These are phyloP conservation scores for Aphelinus certus DNA, from an alignment of 1,140 invertebrate genomes.

Conservation along the genomic window DNA sequence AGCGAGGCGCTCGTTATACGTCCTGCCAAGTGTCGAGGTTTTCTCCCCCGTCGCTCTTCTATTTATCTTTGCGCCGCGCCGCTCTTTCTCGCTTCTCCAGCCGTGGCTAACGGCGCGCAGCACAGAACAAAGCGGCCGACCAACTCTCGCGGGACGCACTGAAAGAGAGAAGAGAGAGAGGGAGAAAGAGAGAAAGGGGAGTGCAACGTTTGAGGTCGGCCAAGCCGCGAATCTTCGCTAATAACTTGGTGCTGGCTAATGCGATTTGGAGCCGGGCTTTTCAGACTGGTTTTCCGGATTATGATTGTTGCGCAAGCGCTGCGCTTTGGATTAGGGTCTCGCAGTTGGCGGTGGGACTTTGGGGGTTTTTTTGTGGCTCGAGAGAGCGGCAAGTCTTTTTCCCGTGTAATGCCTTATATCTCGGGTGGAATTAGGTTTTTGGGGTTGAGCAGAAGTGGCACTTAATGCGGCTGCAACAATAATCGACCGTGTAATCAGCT, in stretches of 20 bases:
- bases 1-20: neutral
- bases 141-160: too few relatives aligned
- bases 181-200: neutral
- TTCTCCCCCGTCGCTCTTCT: constrained; percentile 9
- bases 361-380: too few relatives aligned
- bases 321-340: too few relatives aligned
- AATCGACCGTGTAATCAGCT: too few relatives aligned
- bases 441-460: too few relatives aligned
- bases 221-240: too few relatives aligned
- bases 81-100: neutral
- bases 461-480: too few relatives aligned
- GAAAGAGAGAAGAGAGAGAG: neutral
- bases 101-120: neutral
- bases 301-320: too few relatives aligned
- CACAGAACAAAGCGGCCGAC: constrained; percentile 10
- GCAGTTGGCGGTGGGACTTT: too few relatives aligned
- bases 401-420: too few relatives aligned
- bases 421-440: too few relatives aligned
- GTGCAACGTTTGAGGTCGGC: neutral
- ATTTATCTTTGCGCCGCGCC: neutral
- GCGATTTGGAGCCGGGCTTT: neutral
- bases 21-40: constrained; percentile 3
- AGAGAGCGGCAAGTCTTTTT: too few relatives aligned
- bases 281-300: neutral
- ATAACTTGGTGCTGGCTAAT: neutral